These are phyloP conservation scores for Oxyruncus cristatus DNA, from an alignment of 2,113 vertebrate species.

Conservation along the genomic window DNA sequence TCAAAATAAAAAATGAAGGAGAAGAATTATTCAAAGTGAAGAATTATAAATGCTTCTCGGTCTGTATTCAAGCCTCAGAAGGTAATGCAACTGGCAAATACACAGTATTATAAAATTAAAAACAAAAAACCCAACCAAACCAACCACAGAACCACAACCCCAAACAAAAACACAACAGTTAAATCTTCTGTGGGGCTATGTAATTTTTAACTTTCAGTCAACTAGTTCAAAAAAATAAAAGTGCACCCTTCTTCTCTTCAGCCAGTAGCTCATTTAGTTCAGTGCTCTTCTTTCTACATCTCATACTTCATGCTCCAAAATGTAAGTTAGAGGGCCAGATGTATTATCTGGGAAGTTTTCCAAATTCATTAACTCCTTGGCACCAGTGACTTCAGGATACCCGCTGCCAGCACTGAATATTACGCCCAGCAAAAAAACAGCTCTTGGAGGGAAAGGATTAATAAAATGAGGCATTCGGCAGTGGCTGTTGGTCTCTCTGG, in stretches of 20 bases:
- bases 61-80: not conserved
- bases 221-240: not conserved
- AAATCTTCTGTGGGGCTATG: not conserved
- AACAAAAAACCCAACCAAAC: not conserved
- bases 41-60: not conserved
- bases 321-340: constrained; percentile 68
- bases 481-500: constrained; percentile 33
- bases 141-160: not conserved
- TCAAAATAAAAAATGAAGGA: not conserved
- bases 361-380: constrained; percentile 72
- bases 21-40: not conserved
- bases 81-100: not conserved
- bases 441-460: constrained; percentile 63
- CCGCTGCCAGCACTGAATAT: constrained; percentile 50
- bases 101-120: not conserved
- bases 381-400: constrained; percentile 51
- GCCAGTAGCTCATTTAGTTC: constrained; percentile 29
- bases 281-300: constrained; percentile 37
- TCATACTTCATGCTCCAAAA: constrained; percentile 48
- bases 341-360: constrained; percentile 72
- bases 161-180: not conserved
- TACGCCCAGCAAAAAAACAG: constrained; percentile 57
- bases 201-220: not conserved
- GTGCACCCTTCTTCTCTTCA: not conserved
- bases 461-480: constrained; percentile 48